Conservation (phyloP, 2,888 invertebrate species). For the Tiphia femorata region DNA sequence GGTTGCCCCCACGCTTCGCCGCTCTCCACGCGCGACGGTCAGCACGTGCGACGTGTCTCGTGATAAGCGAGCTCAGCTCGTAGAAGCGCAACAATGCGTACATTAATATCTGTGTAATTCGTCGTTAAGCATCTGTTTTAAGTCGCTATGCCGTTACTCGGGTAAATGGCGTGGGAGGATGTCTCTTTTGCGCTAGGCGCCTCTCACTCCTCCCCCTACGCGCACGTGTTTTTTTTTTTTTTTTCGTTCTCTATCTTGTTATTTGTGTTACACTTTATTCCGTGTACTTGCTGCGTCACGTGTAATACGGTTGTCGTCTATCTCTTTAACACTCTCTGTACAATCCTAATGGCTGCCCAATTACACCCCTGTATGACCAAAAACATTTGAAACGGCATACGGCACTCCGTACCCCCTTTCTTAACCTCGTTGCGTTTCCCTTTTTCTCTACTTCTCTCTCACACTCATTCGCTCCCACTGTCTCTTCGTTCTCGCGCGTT, state of each 20-base stretch:
- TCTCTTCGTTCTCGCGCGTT: neutral
- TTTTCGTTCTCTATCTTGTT: neutral
- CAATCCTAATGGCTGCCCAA: slow-evolving; percentile 33
- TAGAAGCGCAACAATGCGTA: neutral
- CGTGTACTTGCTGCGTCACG: no score
- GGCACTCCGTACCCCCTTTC: no score
- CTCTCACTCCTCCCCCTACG: neutral
- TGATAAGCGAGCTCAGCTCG: neutral
- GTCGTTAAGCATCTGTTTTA: slow-evolving; percentile 33
- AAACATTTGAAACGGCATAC: no score
- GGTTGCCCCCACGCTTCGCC: no score
- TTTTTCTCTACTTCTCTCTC: neutral
- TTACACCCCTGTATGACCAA: slow-evolving; percentile 40
- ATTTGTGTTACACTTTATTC: neutral
- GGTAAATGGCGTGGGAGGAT: neutral
- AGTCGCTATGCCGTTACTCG: slow-evolving; percentile 33
- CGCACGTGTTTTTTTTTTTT: neutral
- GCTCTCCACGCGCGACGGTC: no score
- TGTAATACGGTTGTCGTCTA: neutral
- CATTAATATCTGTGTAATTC: neutral
- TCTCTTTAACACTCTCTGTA: slow-evolving; percentile 16
- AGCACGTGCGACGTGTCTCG: neutral
- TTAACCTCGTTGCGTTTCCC: slow-evolving; percentile 4
- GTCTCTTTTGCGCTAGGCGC: neutral
- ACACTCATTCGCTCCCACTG: neutral